phyloP scores from a whole-genome alignment of 2,797 vertebrate genomes.

The Coccyzus lansbergi region DNA sequence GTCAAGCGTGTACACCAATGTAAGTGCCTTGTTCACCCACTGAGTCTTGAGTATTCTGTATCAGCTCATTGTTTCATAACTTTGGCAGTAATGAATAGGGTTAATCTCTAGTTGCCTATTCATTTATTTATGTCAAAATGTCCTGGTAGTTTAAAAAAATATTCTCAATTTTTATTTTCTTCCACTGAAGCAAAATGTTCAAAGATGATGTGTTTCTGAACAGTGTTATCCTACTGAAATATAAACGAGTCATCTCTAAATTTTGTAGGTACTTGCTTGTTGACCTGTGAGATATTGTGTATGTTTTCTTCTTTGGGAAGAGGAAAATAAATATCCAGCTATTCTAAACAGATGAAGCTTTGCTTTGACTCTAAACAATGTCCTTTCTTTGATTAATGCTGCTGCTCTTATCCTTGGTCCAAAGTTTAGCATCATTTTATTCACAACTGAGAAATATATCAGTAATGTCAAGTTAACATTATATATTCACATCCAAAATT shows the following conservation, averaged over 20 bases:
- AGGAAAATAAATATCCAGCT: neutral
- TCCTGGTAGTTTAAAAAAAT: neutral
- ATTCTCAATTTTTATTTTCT: neutral
- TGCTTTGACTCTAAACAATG: neutral
- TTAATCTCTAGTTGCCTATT: neutral
- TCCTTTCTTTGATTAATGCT: neutral
- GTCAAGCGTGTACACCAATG: neutral
- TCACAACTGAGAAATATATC: neutral
- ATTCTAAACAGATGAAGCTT: neutral
- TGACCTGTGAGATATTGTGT: neutral
- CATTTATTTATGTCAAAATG: neutral
- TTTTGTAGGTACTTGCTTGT: neutral
- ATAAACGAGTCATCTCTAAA: neutral
- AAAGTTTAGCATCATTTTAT: neutral
- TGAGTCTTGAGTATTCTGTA: neutral
- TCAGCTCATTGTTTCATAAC: neutral
- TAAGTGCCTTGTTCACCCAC: neutral
- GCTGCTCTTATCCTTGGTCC: neutral
- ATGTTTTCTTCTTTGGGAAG: neutral
- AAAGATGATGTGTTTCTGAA: neutral
- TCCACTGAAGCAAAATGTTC: neutral
- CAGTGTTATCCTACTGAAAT: neutral
- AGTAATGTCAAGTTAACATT: neutral
- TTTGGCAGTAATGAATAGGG: neutral
- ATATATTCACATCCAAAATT: neutral